Evolutionary conservation across 1,140 invertebrate species (phyloP).

Genomic region (Phenacoccus solenopsis): DNA sequence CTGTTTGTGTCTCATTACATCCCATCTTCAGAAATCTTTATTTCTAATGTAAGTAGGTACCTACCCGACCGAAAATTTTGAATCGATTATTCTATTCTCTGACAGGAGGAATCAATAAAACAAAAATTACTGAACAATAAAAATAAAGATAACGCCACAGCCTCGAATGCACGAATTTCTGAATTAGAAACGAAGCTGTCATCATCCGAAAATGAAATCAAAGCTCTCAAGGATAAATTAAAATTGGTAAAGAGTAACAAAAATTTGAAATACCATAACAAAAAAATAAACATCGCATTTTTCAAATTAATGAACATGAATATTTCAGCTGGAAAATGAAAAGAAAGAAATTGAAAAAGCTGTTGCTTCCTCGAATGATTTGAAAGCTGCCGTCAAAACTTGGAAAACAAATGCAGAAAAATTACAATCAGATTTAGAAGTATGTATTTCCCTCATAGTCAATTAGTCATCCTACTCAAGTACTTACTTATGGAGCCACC

Average conservation of each 20-base stretch:
- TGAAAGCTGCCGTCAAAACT: neutral
- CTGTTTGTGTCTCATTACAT: too few relatives aligned
- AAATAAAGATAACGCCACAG: neutral
- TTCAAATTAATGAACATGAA: neutral
- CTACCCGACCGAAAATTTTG: too few relatives aligned
- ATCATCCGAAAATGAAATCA: neutral
- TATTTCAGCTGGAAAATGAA: neutral
- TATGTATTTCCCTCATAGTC: neutral
- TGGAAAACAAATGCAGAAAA: neutral
- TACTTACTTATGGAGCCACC: too few relatives aligned
- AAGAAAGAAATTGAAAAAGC: neutral
- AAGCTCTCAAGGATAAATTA: neutral
- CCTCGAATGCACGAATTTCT: neutral
- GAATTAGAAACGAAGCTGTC: neutral
- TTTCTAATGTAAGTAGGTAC: too few relatives aligned
- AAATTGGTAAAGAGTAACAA: neutral
- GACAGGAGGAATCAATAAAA: neutral
- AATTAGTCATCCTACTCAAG: too few relatives aligned
- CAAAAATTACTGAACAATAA: neutral
- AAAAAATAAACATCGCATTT: too few relatives aligned
- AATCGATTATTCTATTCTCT: neutral
- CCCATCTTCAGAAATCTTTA: too few relatives aligned
- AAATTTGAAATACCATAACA: neutral
- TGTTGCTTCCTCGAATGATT: neutral
- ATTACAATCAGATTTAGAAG: neutral